Percentiles rank a stretch among this genome's conserved stretches.
Conservation (phyloP, 2,797 vertebrate genomes). For the Xenentodon cancila region DNA sequence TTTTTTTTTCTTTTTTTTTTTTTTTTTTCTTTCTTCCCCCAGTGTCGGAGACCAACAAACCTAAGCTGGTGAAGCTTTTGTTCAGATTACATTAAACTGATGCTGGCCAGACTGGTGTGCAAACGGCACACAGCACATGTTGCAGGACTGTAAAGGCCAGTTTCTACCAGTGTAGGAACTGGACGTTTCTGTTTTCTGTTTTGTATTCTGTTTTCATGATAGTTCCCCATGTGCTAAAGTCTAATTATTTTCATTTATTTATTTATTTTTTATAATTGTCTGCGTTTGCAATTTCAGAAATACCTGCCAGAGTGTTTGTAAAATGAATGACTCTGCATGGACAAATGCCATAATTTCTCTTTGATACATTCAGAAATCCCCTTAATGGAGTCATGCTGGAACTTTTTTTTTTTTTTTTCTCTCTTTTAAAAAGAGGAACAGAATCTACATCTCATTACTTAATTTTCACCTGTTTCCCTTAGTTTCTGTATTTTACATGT, state of each 20-base stretch:
- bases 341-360: slow-evolving; percentile 4
- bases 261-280: not conserved
- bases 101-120: slow-evolving; percentile 2
- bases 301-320: not conserved
- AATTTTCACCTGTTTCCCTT: slow-evolving; percentile 1
- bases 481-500: slow-evolving; percentile 1
- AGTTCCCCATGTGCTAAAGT: slow-evolving; percentile 16
- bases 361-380: slow-evolving; percentile 24
- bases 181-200: not conserved
- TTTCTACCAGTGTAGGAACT: not conserved
- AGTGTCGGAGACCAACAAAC: slow-evolving; percentile 18
- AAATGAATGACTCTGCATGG: too few species aligned
- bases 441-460: slow-evolving; percentile 46
- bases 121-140: slow-evolving; percentile 17
- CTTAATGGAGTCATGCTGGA: slow-evolving; percentile 31
- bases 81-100: slow-evolving; percentile 21
- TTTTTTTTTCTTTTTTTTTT: not conserved
- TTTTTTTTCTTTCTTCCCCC: slow-evolving; percentile 2
- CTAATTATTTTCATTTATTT: too few species aligned
- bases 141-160: not conserved
- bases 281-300: too few species aligned
- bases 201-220: slow-evolving; percentile 8
- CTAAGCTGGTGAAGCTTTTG: slow-evolving; percentile 31
- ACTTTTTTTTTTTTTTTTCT: slow-evolving; percentile 45
- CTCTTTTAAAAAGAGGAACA: slow-evolving; percentile 50